Evolutionary conservation across 1,140 invertebrate genomes (phyloP).

Genomic region (Leptoteleia sp.): DNA sequence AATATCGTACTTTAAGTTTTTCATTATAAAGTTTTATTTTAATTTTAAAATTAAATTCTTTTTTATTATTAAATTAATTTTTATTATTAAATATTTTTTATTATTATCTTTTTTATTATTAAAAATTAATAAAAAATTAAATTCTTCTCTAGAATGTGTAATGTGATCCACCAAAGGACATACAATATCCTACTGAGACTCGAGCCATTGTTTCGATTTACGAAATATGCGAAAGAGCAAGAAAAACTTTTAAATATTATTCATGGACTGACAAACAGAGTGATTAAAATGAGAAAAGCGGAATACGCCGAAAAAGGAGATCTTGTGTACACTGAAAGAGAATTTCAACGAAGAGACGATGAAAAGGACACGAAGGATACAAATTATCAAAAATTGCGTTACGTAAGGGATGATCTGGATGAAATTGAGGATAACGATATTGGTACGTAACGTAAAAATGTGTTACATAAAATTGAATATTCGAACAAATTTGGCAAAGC

Average conservation of each 20-base stretch:
- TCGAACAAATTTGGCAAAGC: no score
- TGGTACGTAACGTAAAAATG: conserved; percentile 82
- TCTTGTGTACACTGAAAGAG: conserved; percentile 65
- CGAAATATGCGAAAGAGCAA: conserved; percentile 83
- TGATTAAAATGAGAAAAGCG: conserved; percentile 83
- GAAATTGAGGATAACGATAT: conserved; percentile 87
- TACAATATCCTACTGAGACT: conserved; percentile 83
- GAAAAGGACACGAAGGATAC: neutral
- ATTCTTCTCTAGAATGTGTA: conserved; percentile 86
- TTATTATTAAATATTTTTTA: conserved; percentile 6
- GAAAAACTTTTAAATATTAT: conserved; percentile 84
- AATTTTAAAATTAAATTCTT: conserved; percentile 75
- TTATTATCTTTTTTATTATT: conserved; percentile 6
- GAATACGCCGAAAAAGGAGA: conserved; percentile 81
- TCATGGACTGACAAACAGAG: conserved; percentile 84
- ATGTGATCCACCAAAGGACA: conserved; percentile 86
- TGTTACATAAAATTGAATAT: no score
- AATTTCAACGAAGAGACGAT: conserved; percentile 29
- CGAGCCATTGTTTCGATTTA: conserved; percentile 84
- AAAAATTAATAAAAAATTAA: no score
- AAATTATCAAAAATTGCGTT: conserved; percentile 70
- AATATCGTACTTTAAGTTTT: no score
- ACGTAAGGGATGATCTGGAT: conserved; percentile 86
- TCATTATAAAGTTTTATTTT: no score
- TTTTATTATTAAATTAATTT: no score